These are phyloP conservation scores for Netelia inedita DNA, from an alignment of 2,888 invertebrate genomes.

Conservation along the genomic window DNA sequence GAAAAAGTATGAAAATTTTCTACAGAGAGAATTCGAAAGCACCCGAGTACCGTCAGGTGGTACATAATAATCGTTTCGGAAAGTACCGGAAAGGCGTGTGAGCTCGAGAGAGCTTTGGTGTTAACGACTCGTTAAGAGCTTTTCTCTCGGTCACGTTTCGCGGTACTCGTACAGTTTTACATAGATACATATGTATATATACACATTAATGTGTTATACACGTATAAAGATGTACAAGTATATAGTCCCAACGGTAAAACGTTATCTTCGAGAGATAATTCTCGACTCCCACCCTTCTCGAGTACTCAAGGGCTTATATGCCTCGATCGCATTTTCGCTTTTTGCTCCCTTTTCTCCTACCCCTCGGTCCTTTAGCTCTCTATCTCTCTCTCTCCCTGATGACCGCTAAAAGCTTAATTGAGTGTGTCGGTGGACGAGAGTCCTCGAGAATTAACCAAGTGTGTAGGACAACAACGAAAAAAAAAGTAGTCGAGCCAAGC, in stretches of 20 bases:
- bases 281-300: slow-evolving; percentile 6
- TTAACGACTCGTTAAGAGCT: slow-evolving; percentile 63
- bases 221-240: not conserved
- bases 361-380: slow-evolving; percentile 13
- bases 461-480: not conserved
- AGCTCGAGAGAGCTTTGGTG: slow-evolving; percentile 36
- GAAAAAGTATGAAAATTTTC: slow-evolving; percentile 33
- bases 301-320: slow-evolving; percentile 27
- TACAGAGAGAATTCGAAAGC: slow-evolving; percentile 3
- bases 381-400: slow-evolving; percentile 50
- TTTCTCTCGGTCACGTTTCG: slow-evolving; percentile 56
- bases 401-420: slow-evolving; percentile 74
- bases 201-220: not conserved
- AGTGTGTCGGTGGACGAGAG: slow-evolving; percentile 38
- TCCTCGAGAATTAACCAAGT: not conserved
- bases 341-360: slow-evolving; percentile 8
- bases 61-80: slow-evolving; percentile 57
- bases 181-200: not conserved
- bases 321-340: slow-evolving; percentile 44
- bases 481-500: not conserved
- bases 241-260: not conserved
- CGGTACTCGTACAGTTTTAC: not conserved
- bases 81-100: slow-evolving; percentile 26
- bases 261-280: slow-evolving; percentile 28
- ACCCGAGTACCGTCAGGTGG: not conserved